Conservation (phyloP, 2,113 vertebrate genomes). For the Oreochromis tanganicae region DNA sequence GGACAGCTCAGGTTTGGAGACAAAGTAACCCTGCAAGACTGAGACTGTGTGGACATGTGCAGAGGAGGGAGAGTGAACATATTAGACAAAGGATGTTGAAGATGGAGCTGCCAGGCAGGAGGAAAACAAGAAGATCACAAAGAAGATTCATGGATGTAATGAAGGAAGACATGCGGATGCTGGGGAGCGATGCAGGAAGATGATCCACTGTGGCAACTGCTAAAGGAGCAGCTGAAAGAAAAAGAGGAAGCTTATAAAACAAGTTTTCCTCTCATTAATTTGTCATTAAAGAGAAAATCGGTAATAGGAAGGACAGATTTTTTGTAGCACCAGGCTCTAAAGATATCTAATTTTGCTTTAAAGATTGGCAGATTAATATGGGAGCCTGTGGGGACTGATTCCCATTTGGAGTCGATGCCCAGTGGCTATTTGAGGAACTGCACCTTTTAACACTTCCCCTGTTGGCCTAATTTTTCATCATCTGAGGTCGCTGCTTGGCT, state of each 20-base stretch:
- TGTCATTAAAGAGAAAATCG: neutral
- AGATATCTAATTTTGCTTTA: neutral
- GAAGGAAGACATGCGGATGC: neutral
- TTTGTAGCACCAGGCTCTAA: neutral
- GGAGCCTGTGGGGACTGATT: neutral
- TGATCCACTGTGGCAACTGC: fast-evolving
- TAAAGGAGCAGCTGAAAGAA: neutral
- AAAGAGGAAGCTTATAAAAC: neutral
- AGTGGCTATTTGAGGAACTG: neutral
- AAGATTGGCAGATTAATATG: neutral
- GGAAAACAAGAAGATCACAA: neutral
- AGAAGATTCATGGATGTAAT: neutral
- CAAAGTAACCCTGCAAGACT: neutral
- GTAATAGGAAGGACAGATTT: neutral
- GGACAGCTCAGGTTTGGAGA: neutral
- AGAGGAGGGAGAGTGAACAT: neutral
- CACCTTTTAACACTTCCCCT: fast-evolving
- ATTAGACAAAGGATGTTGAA: neutral
- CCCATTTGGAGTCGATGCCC: neutral
- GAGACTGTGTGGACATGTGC: neutral
- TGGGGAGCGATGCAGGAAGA: neutral
- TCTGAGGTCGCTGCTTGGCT: neutral
- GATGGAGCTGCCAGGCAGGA: neutral
- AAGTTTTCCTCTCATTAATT: neutral
- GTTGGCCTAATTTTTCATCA: neutral